Evolutionary conservation across 1,140 invertebrate species (phyloP).

Genomic region (Melipona quadrifasciata): DNA sequence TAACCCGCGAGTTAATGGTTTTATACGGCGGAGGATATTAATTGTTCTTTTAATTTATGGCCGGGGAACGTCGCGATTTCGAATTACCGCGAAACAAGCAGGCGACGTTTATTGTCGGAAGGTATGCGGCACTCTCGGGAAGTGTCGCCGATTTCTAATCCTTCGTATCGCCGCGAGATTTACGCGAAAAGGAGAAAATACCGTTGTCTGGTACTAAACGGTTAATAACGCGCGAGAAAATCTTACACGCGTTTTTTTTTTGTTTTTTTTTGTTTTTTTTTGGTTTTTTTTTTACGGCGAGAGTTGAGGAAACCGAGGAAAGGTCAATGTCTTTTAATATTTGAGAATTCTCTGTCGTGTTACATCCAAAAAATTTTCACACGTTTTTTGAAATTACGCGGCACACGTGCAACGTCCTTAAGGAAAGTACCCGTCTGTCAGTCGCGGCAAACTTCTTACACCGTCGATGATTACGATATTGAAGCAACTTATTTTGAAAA

Average conservation of each 20-base stretch:
- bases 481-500: not conserved
- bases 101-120: conserved; percentile 7
- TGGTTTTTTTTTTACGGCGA: not conserved
- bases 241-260: too few relatives aligned
- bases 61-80: not conserved
- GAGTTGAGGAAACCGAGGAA: not conserved
- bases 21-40: conserved; percentile 17
- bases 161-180: not conserved
- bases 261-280: too few relatives aligned
- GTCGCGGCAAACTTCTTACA: conserved; percentile 8
- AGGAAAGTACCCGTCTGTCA: not conserved
- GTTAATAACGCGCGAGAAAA: not conserved
- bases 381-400: not conserved
- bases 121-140: not conserved
- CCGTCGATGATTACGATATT: conserved; percentile 21
- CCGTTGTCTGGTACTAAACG: not conserved
- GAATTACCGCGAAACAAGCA: not conserved
- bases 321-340: not conserved
- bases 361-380: not conserved
- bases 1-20: conserved; percentile 20
- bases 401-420: not conserved
- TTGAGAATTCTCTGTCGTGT: not conserved
- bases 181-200: not conserved
- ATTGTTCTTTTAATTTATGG: conserved; percentile 30
- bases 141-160: not conserved